Percentiles rank a stretch among this genome's conserved stretches.
phyloP scores from a whole-genome alignment of 2,888 invertebrate species.

The Drosophila glabriapex region DNA sequence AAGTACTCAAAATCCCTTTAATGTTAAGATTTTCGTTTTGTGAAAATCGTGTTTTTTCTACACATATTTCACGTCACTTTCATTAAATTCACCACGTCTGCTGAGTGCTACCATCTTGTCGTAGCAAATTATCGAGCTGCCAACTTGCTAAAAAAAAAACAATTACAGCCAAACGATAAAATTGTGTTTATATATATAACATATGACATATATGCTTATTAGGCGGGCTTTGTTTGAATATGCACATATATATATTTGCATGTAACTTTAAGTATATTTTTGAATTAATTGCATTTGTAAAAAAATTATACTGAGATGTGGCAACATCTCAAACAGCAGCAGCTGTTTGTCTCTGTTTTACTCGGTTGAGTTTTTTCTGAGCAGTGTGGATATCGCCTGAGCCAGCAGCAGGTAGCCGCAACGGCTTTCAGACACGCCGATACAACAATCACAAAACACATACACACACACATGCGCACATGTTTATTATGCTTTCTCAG shows the following conservation, averaged over 20 bases:
- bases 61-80: conserved; percentile 79
- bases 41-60: conserved; percentile 73
- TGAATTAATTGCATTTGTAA: neutral
- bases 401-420: conserved; percentile 57
- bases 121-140: conserved; percentile 41
- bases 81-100: conserved; percentile 72
- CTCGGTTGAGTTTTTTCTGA: neutral
- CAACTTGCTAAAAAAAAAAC: conserved; percentile 46
- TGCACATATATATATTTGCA: neutral
- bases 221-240: conserved; percentile 32
- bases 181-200: neutral
- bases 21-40: conserved; percentile 46
- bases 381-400: conserved; percentile 38
- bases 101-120: conserved; percentile 57
- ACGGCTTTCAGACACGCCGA: neutral
- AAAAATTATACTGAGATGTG: conserved; percentile 7
- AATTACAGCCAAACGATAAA: neutral
- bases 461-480: conserved; percentile 7
- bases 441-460: neutral
- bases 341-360: conserved; percentile 25
- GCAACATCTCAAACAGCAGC: conserved; percentile 31
- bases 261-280: neutral
- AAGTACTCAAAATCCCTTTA: conserved; percentile 17
- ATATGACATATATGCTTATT: neutral
- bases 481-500: conserved; percentile 4